Base-by-base conservation (phyloP, 2,888 invertebrate genomes). In the Dasypogon diadema region DNA sequence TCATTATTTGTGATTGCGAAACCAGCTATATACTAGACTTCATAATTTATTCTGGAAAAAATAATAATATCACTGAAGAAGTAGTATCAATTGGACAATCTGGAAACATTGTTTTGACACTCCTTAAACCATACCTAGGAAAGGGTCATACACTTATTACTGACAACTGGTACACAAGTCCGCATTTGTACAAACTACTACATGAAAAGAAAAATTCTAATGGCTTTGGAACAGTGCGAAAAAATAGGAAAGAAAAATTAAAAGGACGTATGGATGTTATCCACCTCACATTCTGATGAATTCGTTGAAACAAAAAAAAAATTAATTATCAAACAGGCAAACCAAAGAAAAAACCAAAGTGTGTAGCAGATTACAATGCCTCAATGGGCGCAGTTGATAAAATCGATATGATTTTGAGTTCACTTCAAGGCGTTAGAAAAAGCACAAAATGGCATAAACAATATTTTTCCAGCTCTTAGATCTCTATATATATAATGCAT, bases 31-130 rank as follows among this genome's bases (percentile, higher is more conserved):
- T 54, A 18, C 54, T 54, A 54, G 54, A 54, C 54, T 54, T 2
- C 5, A 16, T 1, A 54, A 51, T 51, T 51, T 51, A 51, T 51
- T 51, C 5, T 16, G 10, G 51, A 54, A 54, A 54, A 54, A 16
- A 54, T 54, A 54, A 16, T 54, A 4, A 54, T 54, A 54, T 54
- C 54, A 16, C 54, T 54, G 54, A 22, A 18, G 18, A 54, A 54
- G 2, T 54, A 18, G 22, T 12, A 54, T 54, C 22, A 16, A 22
- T 21, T 48, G 16, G 48, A 14, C 8, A 48, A 48, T 30, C 34
- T 30, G 34, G 34, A 30, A 30, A 30, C 10, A 42, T 12, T 42
- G 12, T 12, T 42, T 12, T 42, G n/a, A 42, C 42, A 42, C 42
- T 42, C 1, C 3, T 42, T 3, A 3, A 12, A 42, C n/a, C 42